Evolutionary conservation across 2,797 vertebrate species (phyloP).

Genomic region (Etheostoma nigrum): DNA sequence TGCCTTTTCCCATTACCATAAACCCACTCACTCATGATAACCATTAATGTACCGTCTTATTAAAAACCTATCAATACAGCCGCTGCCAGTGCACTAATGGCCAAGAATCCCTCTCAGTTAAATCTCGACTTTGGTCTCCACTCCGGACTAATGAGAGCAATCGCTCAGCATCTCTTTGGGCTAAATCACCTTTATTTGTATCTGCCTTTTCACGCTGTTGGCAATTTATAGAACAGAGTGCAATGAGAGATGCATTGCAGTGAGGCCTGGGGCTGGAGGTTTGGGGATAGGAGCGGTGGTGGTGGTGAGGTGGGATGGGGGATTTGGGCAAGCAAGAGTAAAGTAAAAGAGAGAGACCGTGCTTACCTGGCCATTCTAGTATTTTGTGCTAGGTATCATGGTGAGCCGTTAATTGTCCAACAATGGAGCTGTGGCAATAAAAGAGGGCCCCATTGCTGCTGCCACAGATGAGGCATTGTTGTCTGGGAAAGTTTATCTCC

Average conservation of each 20-base stretch:
- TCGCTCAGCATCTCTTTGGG: constrained; percentile 89
- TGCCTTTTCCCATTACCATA: constrained; percentile 86
- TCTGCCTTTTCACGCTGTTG: constrained; percentile 82
- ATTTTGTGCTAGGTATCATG: constrained; percentile 58
- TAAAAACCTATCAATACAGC: constrained; percentile 90
- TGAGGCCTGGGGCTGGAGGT: constrained; percentile 61
- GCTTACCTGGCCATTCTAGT: constrained; percentile 71
- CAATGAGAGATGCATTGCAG: constrained; percentile 79
- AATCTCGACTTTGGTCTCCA: constrained; percentile 87
- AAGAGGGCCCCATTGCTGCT: constrained; percentile 70
- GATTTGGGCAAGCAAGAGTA: constrained; percentile 17
- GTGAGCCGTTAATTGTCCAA: constrained; percentile 84
- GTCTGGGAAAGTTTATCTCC: constrained; percentile 81
- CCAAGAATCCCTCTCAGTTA: constrained; percentile 89
- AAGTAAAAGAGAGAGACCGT: constrained; percentile 42
- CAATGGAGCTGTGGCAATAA: constrained; percentile 72
- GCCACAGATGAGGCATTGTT: constrained; percentile 81
- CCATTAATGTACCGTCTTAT: constrained; percentile 89
- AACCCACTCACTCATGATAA: constrained; percentile 89
- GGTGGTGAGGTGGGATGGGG: background rate
- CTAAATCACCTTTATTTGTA: constrained; percentile 92
- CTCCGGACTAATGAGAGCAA: constrained; percentile 88
- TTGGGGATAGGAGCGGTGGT: constrained; percentile 38
- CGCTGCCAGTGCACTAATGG: constrained; percentile 86
- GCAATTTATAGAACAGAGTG: constrained; percentile 84